Percentiles rank a stretch among this genome's conserved stretches.
These are phyloP conservation scores for Okamejei kenojei DNA, from an alignment of 2,797 vertebrate species.

Conservation along the genomic window DNA sequence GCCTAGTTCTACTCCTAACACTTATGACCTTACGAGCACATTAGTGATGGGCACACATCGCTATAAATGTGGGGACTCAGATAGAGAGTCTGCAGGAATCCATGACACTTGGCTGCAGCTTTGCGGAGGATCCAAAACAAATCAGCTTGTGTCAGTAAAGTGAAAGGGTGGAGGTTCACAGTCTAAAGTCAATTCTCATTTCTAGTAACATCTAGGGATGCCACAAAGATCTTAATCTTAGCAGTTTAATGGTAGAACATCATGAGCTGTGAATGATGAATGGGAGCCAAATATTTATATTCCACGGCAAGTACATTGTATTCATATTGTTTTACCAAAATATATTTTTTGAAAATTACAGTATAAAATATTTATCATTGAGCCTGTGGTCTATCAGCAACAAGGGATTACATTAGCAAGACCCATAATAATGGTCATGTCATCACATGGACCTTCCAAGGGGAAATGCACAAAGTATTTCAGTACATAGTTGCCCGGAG, in stretches of 20 bases:
- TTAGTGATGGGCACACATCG: too few relatives aligned
- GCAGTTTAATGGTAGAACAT: neutral
- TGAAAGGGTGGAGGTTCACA: neutral
- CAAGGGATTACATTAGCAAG: neutral
- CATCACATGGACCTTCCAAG: neutral
- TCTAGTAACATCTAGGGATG: neutral
- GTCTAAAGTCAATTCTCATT: neutral
- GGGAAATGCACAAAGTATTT: neutral
- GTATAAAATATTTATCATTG: neutral
- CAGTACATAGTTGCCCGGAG: neutral
- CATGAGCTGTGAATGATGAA: neutral
- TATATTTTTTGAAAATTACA: constrained; percentile 15
- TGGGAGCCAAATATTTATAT: neutral
- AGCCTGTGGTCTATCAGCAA: neutral
- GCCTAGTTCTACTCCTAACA: too few relatives aligned
- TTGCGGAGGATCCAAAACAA: neutral
- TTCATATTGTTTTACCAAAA: neutral
- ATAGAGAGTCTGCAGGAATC: neutral
- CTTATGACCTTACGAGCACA: too few relatives aligned
- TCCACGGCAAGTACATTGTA: neutral
- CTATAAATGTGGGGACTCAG: neutral
- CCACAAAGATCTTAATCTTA: neutral
- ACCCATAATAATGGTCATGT: neutral
- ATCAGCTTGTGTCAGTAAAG: too few relatives aligned
- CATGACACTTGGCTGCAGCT: neutral